These are phyloP conservation scores for Rallus limicola DNA, from an alignment of 2,113 vertebrate genomes.

Conservation along the genomic window DNA sequence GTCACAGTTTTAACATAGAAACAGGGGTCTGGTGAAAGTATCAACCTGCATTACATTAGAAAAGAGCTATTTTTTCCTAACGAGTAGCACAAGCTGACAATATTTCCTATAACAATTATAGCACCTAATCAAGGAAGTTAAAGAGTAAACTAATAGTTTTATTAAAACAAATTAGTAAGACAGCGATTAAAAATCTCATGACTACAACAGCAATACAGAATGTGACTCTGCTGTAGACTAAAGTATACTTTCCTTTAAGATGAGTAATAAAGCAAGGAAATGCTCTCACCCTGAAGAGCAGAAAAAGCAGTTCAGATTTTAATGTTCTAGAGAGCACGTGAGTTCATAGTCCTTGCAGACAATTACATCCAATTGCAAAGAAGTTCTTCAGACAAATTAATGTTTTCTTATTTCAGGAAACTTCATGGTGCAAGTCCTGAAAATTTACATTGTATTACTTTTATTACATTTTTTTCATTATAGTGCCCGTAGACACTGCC, in stretches of 20 bases:
- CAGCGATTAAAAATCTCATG: neutral
- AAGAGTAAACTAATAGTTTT: neutral
- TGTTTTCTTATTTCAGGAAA: neutral
- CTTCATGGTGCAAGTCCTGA: neutral
- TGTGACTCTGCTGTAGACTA: neutral
- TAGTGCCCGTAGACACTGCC: neutral
- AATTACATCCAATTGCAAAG: neutral
- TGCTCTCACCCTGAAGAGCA: neutral
- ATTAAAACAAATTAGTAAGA: neutral
- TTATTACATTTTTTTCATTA: neutral
- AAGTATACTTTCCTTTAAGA: neutral
- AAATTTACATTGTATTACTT: neutral
- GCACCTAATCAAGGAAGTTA: neutral
- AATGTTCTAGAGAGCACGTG: neutral
- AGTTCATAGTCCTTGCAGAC: neutral
- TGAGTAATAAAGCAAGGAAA: neutral
- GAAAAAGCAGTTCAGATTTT: neutral
- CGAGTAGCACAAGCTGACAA: neutral
- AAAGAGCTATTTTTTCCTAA: neutral
- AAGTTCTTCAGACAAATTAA: neutral
- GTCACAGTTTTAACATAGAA: neutral
- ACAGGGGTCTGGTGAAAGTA: neutral
- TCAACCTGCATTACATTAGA: neutral
- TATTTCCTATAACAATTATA: neutral
- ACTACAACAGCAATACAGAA: neutral